A percentile compares a stretch with the other conserved stretches of the same genome.
Conservation (phyloP, 1,140 invertebrate genomes). For the Spodoptera frugiperda region DNA sequence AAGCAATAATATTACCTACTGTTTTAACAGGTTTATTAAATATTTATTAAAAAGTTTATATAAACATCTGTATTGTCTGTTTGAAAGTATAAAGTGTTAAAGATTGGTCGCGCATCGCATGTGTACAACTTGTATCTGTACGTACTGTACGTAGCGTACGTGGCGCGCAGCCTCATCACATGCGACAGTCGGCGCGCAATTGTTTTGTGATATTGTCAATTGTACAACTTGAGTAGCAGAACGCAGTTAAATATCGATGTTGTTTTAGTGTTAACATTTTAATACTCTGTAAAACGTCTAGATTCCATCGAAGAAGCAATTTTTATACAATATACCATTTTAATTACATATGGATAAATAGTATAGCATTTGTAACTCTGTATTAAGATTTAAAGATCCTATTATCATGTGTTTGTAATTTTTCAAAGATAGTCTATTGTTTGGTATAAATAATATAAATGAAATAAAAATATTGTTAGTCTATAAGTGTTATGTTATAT, state of each 20-base stretch:
- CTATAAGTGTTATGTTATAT: constrained; percentile 14
- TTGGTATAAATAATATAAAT: not conserved
- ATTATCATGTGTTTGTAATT: constrained; percentile 29
- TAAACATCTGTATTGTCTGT: too few relatives aligned
- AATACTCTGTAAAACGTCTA: not conserved
- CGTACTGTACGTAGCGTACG: not conserved
- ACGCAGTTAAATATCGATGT: constrained; percentile 11
- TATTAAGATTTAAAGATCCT: constrained; percentile 36
- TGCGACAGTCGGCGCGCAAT: not conserved
- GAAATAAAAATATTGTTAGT: constrained; percentile 15
- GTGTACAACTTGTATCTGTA: not conserved
- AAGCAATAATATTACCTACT: constrained; percentile 8
- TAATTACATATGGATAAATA: not conserved
- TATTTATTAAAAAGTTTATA: not conserved
- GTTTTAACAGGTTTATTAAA: not conserved
- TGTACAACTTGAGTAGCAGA: constrained; percentile 12
- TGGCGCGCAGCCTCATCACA: not conserved
- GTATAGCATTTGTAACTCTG: constrained; percentile 25
- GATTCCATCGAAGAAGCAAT: constrained; percentile 11
- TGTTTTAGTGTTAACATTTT: constrained; percentile 9
- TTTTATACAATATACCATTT: constrained; percentile 32
- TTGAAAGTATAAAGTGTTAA: not conserved
- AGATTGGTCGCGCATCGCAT: constrained; percentile 1
- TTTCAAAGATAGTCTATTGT: constrained; percentile 25
- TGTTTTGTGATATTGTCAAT: constrained; percentile 24